Evolutionary conservation across 2,888 invertebrate genomes (phyloP).

Genomic region (Andrena chrysosceles): DNA sequence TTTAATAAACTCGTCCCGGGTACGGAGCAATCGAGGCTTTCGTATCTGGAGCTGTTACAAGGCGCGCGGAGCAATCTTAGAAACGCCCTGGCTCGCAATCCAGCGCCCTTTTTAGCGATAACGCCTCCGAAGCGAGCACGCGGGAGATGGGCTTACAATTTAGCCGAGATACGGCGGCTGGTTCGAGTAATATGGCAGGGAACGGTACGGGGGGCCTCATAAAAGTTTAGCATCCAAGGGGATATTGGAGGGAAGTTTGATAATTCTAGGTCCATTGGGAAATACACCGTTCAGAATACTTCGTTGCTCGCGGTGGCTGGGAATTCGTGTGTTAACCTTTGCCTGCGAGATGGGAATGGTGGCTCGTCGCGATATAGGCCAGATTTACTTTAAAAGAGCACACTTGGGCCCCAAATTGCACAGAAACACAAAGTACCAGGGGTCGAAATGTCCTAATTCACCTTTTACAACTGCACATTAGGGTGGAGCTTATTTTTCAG

Average conservation of each 20-base stretch:
- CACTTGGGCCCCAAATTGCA: too few species aligned
- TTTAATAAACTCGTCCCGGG: slow-evolving; percentile 53
- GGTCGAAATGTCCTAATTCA: too few species aligned
- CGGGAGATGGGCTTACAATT: slow-evolving; percentile 15
- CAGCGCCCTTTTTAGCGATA: slow-evolving; percentile 33
- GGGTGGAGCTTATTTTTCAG: too few species aligned
- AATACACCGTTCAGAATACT: neutral
- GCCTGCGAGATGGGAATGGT: neutral
- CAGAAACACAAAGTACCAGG: too few species aligned
- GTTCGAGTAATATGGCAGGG: slow-evolving; percentile 30
- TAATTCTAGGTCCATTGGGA: neutral
- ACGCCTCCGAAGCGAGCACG: slow-evolving; percentile 6
- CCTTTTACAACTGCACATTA: too few species aligned
- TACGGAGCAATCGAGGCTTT: slow-evolving; percentile 39
- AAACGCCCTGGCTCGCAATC: slow-evolving; percentile 30
- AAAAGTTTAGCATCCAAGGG: slow-evolving; percentile 25
- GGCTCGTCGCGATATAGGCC: neutral
- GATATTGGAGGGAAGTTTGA: slow-evolving; percentile 19
- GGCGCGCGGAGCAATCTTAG: slow-evolving; percentile 33
- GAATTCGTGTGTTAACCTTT: neutral
- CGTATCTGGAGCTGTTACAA: slow-evolving; percentile 32
- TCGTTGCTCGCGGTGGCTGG: neutral
- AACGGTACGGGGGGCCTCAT: slow-evolving; percentile 26
- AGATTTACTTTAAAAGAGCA: neutral
- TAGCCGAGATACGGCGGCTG: slow-evolving; percentile 9